Evolutionary conservation across 1,140 invertebrate species (phyloP).

Genomic region (Drosophila oshimai): DNA sequence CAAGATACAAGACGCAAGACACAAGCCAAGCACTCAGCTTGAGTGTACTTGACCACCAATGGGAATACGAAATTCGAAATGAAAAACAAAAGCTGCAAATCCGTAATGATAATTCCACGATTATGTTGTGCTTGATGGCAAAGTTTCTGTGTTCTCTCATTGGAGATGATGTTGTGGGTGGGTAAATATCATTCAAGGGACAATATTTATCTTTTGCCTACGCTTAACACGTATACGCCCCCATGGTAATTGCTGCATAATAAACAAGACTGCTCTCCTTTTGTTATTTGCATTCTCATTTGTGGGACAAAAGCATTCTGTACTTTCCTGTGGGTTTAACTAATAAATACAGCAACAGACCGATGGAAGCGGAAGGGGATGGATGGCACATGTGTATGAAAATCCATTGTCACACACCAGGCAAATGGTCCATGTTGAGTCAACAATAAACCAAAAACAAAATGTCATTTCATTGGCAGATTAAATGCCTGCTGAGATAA

Average conservation of each 20-base stretch:
- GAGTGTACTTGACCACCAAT: slow-evolving; percentile 54
- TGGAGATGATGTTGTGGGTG: neutral
- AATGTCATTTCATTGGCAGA: slow-evolving; percentile 21
- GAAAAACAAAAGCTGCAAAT: slow-evolving; percentile 61
- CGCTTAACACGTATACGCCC: slow-evolving; percentile 77
- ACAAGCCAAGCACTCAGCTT: neutral
- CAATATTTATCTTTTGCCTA: slow-evolving; percentile 68
- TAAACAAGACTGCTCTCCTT: slow-evolving; percentile 55
- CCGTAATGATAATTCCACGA: slow-evolving; percentile 64
- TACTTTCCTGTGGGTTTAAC: slow-evolving; percentile 64
- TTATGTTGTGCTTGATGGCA: slow-evolving; percentile 54
- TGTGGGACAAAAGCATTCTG: slow-evolving; percentile 66
- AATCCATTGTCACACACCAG: slow-evolving; percentile 15
- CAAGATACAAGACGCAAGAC: slow-evolving; percentile 21
- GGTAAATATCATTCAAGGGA: slow-evolving; percentile 60
- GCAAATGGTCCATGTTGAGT: slow-evolving; percentile 37
- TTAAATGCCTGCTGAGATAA: neutral
- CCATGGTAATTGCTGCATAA: slow-evolving; percentile 77
- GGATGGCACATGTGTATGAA: too few species aligned
- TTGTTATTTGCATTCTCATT: slow-evolving; percentile 76
- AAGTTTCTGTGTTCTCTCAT: slow-evolving; percentile 39
- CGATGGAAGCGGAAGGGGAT: neutral
- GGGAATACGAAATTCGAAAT: slow-evolving; percentile 69
- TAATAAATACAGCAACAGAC: slow-evolving; percentile 61
- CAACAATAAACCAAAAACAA: slow-evolving; percentile 30